Conservation (phyloP, 1,140 invertebrate genomes). For the Drosophila pectinifera region DNA sequence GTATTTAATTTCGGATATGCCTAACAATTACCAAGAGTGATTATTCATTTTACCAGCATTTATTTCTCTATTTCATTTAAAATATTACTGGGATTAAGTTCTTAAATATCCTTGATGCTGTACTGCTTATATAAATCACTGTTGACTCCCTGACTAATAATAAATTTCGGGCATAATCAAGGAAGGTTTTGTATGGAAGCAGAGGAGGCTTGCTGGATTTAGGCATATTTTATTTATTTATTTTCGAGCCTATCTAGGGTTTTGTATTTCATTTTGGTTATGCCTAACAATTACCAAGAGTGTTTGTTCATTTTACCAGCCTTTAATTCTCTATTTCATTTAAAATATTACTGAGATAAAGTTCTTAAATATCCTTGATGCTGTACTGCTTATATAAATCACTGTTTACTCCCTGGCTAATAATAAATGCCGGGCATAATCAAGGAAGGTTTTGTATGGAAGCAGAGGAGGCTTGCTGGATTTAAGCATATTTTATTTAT, state of each 20-base stretch:
- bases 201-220: background rate
- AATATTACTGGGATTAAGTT: no score
- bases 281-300: no score
- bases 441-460: conserved; percentile 13
- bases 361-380: no score
- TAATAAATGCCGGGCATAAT: conserved; percentile 65
- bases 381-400: no score
- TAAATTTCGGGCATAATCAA: conserved; percentile 58
- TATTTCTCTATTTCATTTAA: background rate
- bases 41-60: background rate
- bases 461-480: background rate
- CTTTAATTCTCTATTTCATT: background rate
- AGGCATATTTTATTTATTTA: conserved; percentile 1
- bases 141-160: conserved; percentile 69
- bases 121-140: no score
- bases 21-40: no score
- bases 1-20: background rate
- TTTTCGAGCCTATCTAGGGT: background rate
- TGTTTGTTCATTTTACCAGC: background rate
- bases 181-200: conserved; percentile 8
- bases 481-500: conserved; percentile 1
- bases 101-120: no score
- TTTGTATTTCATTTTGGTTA: background rate
- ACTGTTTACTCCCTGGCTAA: conserved; percentile 67
- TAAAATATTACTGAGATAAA: background rate